Evolutionary conservation across 2,797 vertebrate species (phyloP).

Genomic region (Streptopelia turtur): DNA sequence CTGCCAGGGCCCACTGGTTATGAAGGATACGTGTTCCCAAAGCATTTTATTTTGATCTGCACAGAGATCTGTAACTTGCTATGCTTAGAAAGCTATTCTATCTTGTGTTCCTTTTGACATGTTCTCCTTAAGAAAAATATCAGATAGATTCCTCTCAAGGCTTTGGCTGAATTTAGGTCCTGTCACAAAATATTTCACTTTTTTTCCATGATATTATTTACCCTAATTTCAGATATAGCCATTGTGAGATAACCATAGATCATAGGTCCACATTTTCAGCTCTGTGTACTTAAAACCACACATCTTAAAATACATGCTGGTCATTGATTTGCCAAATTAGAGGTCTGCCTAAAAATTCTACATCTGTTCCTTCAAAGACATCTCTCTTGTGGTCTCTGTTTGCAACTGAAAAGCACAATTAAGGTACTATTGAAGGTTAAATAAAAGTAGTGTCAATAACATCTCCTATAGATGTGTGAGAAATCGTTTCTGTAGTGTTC

Average conservation of each 20-base stretch:
- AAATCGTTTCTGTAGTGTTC: slow-evolving; percentile 15
- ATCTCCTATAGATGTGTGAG: neutral
- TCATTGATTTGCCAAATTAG: neutral
- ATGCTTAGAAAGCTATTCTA: neutral
- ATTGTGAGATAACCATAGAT: neutral
- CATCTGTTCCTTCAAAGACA: neutral
- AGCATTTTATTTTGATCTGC: slow-evolving; percentile 6
- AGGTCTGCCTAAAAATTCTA: neutral
- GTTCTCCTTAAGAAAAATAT: slow-evolving; percentile 20
- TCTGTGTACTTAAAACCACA: neutral
- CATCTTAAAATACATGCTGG: neutral
- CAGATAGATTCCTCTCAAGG: neutral
- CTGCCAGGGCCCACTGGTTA: neutral
- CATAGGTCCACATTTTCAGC: neutral
- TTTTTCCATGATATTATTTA: neutral
- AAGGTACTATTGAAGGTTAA: neutral
- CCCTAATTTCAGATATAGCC: neutral
- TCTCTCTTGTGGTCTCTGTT: neutral
- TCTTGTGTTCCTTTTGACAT: neutral
- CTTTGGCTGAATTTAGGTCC: neutral
- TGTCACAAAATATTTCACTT: neutral
- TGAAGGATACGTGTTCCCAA: neutral
- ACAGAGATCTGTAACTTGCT: neutral
- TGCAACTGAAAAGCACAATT: neutral
- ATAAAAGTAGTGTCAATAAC: slow-evolving; percentile 20